Evolutionary conservation across 2,888 invertebrate genomes (phyloP).

Genomic region (Euplagia quadripunctaria): DNA sequence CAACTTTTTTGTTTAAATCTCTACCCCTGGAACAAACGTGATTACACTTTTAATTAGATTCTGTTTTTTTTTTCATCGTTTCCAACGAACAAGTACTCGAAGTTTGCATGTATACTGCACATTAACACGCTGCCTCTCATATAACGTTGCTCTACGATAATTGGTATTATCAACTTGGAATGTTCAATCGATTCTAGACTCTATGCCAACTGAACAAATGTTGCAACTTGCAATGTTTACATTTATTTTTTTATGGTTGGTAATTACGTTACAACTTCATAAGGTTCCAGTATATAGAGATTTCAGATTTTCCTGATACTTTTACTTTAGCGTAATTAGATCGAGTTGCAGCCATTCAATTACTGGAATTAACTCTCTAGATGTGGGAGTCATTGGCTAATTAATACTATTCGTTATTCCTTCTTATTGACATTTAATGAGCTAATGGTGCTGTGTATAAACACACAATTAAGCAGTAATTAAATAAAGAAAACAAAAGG

Average conservation of each 20-base stretch:
- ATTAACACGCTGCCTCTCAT: conserved; percentile 65
- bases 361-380: conserved; percentile 23
- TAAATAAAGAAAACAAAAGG: background rate
- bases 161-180: conserved; percentile 62
- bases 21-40: conserved; percentile 57
- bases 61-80: conserved; percentile 49
- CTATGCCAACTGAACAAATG: conserved; percentile 37
- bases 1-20: conserved; percentile 56
- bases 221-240: conserved; percentile 27
- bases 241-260: conserved; percentile 50
- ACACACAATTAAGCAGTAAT: background rate
- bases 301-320: conserved; percentile 40
- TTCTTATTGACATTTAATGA: background rate
- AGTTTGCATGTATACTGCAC: conserved; percentile 66
- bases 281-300: conserved; percentile 48
- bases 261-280: conserved; percentile 46
- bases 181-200: conserved; percentile 45
- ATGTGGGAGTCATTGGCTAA: conserved; percentile 8
- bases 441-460: background rate
- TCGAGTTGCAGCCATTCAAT: conserved; percentile 20
- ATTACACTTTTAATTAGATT: conserved; percentile 66
- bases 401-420: background rate
- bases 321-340: conserved; percentile 39
- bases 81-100: conserved; percentile 45
- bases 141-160: conserved; percentile 62